A percentile compares a stretch with the other conserved stretches of the same genome.
phyloP scores from a whole-genome alignment of 23 tunicate genomes.

The Diplosoma virens region DNA sequence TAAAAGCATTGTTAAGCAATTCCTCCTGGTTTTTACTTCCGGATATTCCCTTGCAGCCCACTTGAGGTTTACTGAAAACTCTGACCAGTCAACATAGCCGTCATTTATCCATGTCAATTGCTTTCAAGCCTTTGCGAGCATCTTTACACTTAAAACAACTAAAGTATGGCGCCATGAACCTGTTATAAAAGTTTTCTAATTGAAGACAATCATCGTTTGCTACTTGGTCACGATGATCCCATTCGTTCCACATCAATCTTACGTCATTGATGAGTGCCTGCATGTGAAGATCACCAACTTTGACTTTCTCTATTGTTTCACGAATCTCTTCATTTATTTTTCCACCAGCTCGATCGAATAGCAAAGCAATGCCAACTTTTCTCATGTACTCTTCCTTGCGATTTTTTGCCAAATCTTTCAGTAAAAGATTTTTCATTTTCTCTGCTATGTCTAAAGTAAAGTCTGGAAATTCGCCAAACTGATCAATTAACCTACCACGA shows the following conservation, averaged over 20 bases:
- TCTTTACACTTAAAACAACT: conserved; percentile 23
- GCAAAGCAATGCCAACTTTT: conserved; percentile 12
- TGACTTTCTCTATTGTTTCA: conserved; percentile 4
- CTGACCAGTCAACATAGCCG: conserved; percentile 14
- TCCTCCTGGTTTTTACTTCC: not conserved
- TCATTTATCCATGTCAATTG: conserved; percentile 27
- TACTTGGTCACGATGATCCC: conserved; percentile 9
- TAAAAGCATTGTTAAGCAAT: conserved; percentile 7
- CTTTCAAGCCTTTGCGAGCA: conserved; percentile 28
- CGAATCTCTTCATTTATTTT: not conserved
- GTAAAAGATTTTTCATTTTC: conserved; percentile 27
- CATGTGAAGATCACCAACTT: not conserved
- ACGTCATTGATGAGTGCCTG: not conserved
- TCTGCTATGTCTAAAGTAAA: not conserved
- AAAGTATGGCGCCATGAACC: conserved; percentile 42
- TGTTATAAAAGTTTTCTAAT: conserved; percentile 29
- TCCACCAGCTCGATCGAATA: conserved; percentile 34
- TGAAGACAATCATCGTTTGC: conserved; percentile 13
- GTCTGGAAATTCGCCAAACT: not conserved
- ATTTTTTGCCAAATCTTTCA: not conserved
- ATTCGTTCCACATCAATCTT: conserved; percentile 27
- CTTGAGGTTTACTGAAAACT: conserved; percentile 24
- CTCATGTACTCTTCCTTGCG: conserved; percentile 37
- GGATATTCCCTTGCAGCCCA: conserved; percentile 30
- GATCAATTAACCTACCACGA: not conserved